phyloP scores from a whole-genome alignment of 2,113 vertebrate genomes.

The Actenoides hombroni region DNA sequence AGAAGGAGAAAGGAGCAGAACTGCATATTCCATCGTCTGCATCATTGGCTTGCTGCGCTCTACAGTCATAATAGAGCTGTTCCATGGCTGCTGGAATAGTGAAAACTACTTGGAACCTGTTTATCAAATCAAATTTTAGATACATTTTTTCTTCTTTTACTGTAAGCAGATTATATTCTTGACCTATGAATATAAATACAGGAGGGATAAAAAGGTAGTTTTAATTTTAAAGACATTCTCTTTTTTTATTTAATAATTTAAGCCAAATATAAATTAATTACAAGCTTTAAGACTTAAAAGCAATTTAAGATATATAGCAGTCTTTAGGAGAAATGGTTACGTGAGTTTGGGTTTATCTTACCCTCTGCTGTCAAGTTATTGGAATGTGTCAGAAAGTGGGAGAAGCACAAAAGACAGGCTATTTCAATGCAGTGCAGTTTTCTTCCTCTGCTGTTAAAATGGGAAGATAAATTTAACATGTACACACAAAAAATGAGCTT shows the following conservation, averaged over 20 bases:
- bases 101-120: not conserved
- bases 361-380: not conserved
- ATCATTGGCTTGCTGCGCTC: not conserved
- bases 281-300: not conserved
- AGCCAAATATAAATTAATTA: not conserved
- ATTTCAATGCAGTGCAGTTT: not conserved
- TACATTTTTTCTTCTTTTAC: not conserved
- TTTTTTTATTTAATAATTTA: not conserved
- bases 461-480: not conserved
- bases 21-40: not conserved
- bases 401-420: not conserved
- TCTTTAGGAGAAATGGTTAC: not conserved
- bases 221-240: not conserved
- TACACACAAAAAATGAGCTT: not conserved
- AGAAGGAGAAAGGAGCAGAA: not conserved
- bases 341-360: not conserved
- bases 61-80: not conserved
- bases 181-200: not conserved
- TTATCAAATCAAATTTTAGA: not conserved
- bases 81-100: not conserved
- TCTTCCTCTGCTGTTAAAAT: not conserved
- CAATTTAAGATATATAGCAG: not conserved
- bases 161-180: not conserved
- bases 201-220: not conserved
- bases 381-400: not conserved